Evolutionary conservation across 37 sponge, comb jelly and placozoan species (phyloP).

Genomic region (Theonella swinhoei): DNA sequence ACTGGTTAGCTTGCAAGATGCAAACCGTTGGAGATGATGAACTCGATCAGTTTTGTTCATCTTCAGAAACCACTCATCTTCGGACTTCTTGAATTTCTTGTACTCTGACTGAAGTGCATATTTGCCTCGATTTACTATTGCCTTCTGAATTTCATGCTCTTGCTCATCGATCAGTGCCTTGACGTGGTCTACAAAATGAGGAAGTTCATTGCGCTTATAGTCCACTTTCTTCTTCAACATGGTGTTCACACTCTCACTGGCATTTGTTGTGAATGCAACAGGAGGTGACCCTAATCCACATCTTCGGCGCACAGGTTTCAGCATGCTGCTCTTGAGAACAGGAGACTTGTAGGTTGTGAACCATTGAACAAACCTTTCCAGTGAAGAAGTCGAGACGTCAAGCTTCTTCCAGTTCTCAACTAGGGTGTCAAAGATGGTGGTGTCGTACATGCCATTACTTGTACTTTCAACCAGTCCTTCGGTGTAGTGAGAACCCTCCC

Average conservation of each 20-base stretch:
- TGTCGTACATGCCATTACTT: neutral
- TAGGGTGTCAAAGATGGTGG: neutral
- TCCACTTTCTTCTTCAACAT: slow-evolving; percentile 37
- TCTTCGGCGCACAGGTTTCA: neutral
- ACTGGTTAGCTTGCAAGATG: no score
- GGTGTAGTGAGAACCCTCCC: neutral
- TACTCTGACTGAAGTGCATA: slow-evolving; percentile 26
- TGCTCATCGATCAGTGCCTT: slow-evolving; percentile 48
- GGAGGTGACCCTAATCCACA: slow-evolving; percentile 22
- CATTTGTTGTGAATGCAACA: slow-evolving; percentile 18
- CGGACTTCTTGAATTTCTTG: slow-evolving; percentile 10
- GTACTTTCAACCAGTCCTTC: neutral
- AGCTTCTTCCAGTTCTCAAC: neutral
- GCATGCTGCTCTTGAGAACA: slow-evolving; percentile 1
- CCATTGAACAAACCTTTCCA: slow-evolving; percentile 32
- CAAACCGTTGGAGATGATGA: no score
- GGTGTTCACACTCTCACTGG: slow-evolving; percentile 9
- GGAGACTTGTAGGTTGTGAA: slow-evolving; percentile 2
- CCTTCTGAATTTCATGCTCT: slow-evolving; percentile 28
- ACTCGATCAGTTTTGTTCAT: no score
- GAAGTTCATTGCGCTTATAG: slow-evolving; percentile 43
- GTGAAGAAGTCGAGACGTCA: no score
- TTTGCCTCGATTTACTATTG: slow-evolving; percentile 42
- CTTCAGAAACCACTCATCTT: slow-evolving; percentile 37
- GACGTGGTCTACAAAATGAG: slow-evolving; percentile 17